Evolutionary conservation across 2,113 vertebrate genomes (phyloP), one percentile per base, ranked within the genome.

Genomic region (Macquaria australasica): DNA sequence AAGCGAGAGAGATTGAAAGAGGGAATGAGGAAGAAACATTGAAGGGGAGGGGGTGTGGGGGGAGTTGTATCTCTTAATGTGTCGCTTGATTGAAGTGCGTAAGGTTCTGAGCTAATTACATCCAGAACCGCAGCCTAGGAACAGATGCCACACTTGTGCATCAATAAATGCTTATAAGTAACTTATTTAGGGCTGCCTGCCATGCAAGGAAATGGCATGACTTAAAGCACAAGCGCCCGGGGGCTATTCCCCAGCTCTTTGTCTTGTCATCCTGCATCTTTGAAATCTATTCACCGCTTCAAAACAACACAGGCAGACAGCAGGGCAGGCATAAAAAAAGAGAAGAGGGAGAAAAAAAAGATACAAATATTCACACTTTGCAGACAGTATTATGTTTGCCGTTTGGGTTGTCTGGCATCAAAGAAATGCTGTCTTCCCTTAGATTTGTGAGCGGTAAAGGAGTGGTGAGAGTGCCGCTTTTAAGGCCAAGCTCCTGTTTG

Each of bases 131-230:
- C 89, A 91, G 89, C 92, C 82, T 87, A 88, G 91, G 94, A 95
- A 94, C 95, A 95, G 95, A 96, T 96, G 95, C 93, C 95, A 94
- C 94, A 94, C 93, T 95, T 95, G 94, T 95, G 94, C 95, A 94
- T 96, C 95, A 95, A 96, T 96, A 96, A 96, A 95, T 95, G 92
- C 95, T 95, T 95, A 94, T 95, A 95, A 96, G 95, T 96, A 93
- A 96, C 95, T 96, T 96, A 95, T 96, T 96, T 96, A 95, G 94
- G 88, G 90, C 93, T 92, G 93, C 89, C 94, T 95, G 92, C 94
- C 94, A 96, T 93, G 94, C 93, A 94, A 94, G 95, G 94, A 96
- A 96, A 96, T 94, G 94, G 94, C 95, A 95, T 95, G 93, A 95
- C 95, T 96, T 95, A 93, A 94, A 95, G 95, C 94, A 91, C 94